Percentiles rank a stretch among this genome's conserved stretches.
phyloP scores from a whole-genome alignment of 2,113 vertebrate genomes.

The Ondatra zibethicus region DNA sequence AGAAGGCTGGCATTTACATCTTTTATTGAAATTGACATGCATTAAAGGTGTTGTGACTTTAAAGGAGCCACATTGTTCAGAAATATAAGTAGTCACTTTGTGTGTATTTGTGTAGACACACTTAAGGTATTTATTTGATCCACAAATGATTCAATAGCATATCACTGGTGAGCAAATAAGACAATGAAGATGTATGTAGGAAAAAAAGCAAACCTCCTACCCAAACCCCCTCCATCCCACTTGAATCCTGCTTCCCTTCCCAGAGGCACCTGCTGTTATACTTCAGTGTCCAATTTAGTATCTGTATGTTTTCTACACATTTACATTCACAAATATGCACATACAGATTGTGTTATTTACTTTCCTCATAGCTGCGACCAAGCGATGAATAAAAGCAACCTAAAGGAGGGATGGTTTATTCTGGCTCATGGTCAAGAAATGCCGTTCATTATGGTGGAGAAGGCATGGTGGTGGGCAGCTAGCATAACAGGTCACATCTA shows the following conservation, averaged over 20 bases:
- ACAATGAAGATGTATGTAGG: background rate
- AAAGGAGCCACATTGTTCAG: background rate
- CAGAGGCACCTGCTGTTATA: background rate
- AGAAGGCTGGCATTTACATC: background rate
- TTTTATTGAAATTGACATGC: background rate
- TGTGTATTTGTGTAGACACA: background rate
- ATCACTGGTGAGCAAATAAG: background rate
- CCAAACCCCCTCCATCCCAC: background rate
- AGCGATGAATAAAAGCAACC: background rate
- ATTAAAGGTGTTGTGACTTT: conserved; percentile 17
- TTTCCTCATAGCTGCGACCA: background rate
- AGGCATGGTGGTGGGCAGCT: background rate
- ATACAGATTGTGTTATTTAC: background rate
- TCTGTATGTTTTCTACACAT: background rate
- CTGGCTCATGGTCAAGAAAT: background rate
- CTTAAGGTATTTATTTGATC: background rate
- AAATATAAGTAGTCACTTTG: background rate
- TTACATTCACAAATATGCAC: background rate
- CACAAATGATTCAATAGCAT: background rate
- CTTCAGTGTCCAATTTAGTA: background rate
- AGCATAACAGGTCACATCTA: background rate
- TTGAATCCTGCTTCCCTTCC: background rate
- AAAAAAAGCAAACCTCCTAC: background rate
- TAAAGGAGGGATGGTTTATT: background rate
- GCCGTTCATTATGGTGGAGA: background rate